These are phyloP conservation scores for Solen grandis DNA, from an alignment of 1,140 invertebrate species.

Conservation along the genomic window DNA sequence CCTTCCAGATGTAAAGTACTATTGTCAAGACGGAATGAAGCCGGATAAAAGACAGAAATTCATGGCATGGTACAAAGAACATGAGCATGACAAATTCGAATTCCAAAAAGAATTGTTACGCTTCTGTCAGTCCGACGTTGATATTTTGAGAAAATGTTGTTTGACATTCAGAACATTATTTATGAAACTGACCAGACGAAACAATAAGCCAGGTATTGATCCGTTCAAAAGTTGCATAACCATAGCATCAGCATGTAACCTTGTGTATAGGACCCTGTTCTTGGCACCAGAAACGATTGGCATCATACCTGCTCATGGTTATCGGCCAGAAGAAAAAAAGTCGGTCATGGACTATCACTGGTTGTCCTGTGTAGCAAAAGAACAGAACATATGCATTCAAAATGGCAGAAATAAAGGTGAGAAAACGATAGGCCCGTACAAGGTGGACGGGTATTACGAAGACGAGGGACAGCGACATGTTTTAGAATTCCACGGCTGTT, in stretches of 20 bases:
- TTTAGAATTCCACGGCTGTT: constrained; percentile 58
- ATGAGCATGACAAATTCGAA: background rate
- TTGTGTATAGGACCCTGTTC: no score
- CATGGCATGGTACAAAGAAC: background rate
- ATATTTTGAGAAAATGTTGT: no score
- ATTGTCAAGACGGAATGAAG: background rate
- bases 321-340: constrained; percentile 12
- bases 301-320: no score
- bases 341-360: background rate
- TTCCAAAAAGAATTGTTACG: background rate
- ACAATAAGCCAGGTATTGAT: background rate
- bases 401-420: constrained; percentile 37
- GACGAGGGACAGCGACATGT: background rate
- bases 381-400: constrained; percentile 1
- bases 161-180: no score
- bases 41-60: no score
- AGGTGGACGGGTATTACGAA: constrained; percentile 39
- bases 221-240: no score
- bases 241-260: no score
- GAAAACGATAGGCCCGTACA: constrained; percentile 22
- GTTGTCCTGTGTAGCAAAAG: background rate
- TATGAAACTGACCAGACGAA: no score
- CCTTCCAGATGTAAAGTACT: background rate
- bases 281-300: no score
- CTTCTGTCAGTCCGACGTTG: no score